These are phyloP conservation scores for Philopedon plagiatum DNA, from an alignment of 2,888 invertebrate genomes.

Conservation along the genomic window DNA sequence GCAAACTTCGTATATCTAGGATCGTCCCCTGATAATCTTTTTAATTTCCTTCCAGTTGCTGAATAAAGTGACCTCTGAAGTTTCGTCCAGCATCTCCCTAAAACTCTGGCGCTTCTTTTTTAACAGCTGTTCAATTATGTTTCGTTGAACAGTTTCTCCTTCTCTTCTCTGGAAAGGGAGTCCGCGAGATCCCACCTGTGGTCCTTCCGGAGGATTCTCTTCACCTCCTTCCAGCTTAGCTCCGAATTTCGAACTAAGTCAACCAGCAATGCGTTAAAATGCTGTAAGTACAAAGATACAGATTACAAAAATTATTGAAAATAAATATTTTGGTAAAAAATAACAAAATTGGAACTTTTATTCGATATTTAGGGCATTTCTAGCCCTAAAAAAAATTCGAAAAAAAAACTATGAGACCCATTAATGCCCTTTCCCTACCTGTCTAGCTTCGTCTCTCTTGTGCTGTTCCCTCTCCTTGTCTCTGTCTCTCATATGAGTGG, in stretches of 20 bases:
- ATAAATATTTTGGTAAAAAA: no score
- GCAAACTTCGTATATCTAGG: slow-evolving; percentile 90
- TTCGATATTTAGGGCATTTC: no score
- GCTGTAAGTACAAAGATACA: slow-evolving; percentile 68
- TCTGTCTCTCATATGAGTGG: slow-evolving; percentile 92
- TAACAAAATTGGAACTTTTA: no score
- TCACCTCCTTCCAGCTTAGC: slow-evolving; percentile 95
- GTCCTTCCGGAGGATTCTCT: slow-evolving; percentile 94
- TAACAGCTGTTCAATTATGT: slow-evolving; percentile 79
- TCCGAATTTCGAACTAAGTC: slow-evolving; percentile 96
- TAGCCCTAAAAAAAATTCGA: no score
- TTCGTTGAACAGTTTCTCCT: slow-evolving; percentile 92
- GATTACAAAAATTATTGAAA: slow-evolving; percentile 2
- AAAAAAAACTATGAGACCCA: background rate
- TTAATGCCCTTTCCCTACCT: slow-evolving; percentile 67
- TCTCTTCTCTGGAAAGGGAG: slow-evolving; percentile 90
- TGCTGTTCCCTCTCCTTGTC: slow-evolving; percentile 98
- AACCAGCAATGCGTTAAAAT: slow-evolving; percentile 94
- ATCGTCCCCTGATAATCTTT: slow-evolving; percentile 88
- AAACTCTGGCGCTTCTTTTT: slow-evolving; percentile 94
- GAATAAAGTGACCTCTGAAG: slow-evolving; percentile 81
- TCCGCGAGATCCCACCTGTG: slow-evolving; percentile 94
- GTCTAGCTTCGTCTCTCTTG: slow-evolving; percentile 95
- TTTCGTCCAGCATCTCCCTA: slow-evolving; percentile 83
- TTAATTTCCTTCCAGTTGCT: slow-evolving; percentile 91